Evolutionary conservation across 2,797 vertebrate genomes (phyloP).

Genomic region (Premnoplex brunnescens): DNA sequence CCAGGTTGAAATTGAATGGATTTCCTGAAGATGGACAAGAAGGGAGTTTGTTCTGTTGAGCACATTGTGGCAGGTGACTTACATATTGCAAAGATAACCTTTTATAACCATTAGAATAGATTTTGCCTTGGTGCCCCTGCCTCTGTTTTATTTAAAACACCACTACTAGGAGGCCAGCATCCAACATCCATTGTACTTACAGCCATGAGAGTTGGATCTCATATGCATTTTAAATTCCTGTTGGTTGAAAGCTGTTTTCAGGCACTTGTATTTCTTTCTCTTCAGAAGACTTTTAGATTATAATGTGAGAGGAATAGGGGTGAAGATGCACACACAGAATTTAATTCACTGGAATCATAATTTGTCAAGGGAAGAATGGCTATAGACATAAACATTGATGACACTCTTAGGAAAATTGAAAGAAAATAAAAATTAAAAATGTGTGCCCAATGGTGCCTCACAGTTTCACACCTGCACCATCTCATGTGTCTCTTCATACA

Average conservation of each 20-base stretch:
- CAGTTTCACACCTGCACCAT: not conserved
- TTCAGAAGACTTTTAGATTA: not conserved
- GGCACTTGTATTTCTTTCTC: not conserved
- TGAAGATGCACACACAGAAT: not conserved
- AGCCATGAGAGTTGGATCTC: not conserved
- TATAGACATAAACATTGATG: not conserved
- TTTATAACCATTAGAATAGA: not conserved
- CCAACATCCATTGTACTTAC: fast-evolving
- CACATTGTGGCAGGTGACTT: not conserved
- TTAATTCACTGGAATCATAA: not conserved
- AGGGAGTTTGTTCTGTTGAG: not conserved
- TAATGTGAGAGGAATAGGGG: not conserved
- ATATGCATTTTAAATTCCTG: not conserved
- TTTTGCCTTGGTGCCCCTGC: not conserved
- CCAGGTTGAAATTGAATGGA: not conserved
- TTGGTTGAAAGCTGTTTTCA: not conserved
- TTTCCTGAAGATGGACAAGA: not conserved
- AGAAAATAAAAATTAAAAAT: not conserved
- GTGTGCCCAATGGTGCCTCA: not conserved
- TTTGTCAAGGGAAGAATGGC: not conserved
- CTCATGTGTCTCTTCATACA: not conserved
- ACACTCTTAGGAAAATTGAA: not conserved
- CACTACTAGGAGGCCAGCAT: not conserved
- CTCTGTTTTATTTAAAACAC: not conserved
- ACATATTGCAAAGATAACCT: not conserved